A percentile compares a stretch with the other conserved stretches of the same genome.
phyloP scores from a whole-genome alignment of 2,888 invertebrate genomes.

The Lasioglossum zephyrum region DNA sequence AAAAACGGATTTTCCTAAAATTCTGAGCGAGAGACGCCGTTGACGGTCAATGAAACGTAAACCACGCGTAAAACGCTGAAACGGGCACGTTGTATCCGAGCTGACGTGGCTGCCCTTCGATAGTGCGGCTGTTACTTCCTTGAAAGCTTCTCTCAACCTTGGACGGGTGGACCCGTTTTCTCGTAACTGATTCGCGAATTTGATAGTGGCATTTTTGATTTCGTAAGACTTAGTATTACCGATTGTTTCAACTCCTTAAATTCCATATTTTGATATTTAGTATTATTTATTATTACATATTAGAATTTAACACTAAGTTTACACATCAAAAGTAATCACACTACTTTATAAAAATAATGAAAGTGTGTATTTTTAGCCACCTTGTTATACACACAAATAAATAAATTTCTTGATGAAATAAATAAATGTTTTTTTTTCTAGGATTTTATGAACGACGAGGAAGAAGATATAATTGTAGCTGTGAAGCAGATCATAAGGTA shows the following conservation, averaged over 20 bases:
- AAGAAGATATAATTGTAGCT: no score
- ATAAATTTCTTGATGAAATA: no score
- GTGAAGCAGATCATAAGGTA: no score
- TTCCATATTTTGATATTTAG: no score
- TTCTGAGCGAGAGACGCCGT: background rate
- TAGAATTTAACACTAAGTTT: no score
- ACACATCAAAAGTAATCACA: background rate
- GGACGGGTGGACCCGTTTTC: background rate
- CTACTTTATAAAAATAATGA: background rate
- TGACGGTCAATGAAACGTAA: background rate
- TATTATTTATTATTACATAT: no score
- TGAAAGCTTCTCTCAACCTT: background rate
- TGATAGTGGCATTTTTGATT: background rate
- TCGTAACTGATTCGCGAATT: background rate
- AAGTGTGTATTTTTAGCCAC: background rate
- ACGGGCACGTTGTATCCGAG: background rate
- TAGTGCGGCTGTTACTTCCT: background rate
- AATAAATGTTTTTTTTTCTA: no score
- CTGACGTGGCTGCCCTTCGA: background rate
- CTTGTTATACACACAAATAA: no score
- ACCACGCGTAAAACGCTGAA: background rate
- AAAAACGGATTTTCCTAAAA: background rate
- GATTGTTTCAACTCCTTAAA: no score
- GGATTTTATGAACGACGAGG: no score
- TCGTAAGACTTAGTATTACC: background rate